Conservation (phyloP, 37 sponge, comb jelly and placozoan genomes). For the Geodia barretti region DNA sequence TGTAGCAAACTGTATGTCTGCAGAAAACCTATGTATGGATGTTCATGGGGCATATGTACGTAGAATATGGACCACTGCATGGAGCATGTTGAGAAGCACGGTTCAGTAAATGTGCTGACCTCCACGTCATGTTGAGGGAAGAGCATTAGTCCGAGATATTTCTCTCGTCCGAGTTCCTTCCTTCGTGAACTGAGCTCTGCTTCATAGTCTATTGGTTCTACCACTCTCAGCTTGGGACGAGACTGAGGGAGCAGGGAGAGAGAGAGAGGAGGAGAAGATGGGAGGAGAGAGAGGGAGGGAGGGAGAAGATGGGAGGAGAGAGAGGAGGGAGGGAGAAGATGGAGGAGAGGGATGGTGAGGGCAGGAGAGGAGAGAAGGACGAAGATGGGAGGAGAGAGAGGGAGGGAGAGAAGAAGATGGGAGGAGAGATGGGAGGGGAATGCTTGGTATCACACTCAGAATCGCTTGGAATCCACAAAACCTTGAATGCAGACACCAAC, state of each 20-base stretch:
- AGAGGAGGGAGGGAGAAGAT: background rate
- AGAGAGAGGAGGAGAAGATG: background rate
- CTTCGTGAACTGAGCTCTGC: conserved; percentile 53
- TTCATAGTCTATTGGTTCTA: conserved; percentile 79
- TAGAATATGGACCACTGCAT: too few relatives aligned
- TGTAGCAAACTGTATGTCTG: too few relatives aligned
- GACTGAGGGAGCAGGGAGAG: background rate
- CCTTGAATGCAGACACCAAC: background rate
- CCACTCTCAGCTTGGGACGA: conserved; percentile 49
- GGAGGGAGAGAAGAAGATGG: too few relatives aligned
- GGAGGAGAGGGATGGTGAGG: background rate
- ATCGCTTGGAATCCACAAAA: background rate
- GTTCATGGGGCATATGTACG: too few relatives aligned
- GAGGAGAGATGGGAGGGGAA: too few relatives aligned
- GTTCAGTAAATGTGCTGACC: conserved; percentile 42
- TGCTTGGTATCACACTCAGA: too few relatives aligned
- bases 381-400: too few relatives aligned
- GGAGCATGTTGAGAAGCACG: too few relatives aligned
- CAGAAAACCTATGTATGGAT: too few relatives aligned
- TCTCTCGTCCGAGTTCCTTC: conserved; percentile 45
- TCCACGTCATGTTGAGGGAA: conserved; percentile 69
- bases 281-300: conserved; percentile 9
- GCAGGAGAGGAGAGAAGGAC: background rate
- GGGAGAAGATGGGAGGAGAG: background rate
- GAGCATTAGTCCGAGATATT: conserved; percentile 53